Evolutionary conservation across 2,797 vertebrate species (phyloP).

Genomic region (Lithobates pipiens): DNA sequence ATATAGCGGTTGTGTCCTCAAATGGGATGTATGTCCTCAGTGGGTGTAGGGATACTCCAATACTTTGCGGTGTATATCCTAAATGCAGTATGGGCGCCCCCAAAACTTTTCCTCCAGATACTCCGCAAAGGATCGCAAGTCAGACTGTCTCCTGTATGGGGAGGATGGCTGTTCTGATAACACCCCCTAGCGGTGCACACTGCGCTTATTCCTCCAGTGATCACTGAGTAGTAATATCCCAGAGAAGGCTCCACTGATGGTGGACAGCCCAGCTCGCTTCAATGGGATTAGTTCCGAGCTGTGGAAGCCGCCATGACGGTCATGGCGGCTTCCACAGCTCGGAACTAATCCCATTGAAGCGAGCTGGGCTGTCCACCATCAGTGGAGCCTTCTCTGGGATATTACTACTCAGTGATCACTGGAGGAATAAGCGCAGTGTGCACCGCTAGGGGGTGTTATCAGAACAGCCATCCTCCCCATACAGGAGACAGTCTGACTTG

Average conservation of each 20-base stretch:
- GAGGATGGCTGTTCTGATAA: neutral
- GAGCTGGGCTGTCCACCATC: neutral
- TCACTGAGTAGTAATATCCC: too few species aligned
- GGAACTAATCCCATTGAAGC: constrained; percentile 14
- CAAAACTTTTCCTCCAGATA: too few species aligned
- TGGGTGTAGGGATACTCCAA: too few species aligned
- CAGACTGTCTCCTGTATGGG: neutral
- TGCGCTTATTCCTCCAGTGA: neutral
- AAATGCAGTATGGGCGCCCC: too few species aligned
- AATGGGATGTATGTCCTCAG: too few species aligned
- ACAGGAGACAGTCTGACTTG: constrained; percentile 10
- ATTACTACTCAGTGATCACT: too few species aligned
- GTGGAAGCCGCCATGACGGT: constrained; percentile 51
- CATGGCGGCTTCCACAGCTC: constrained; percentile 45
- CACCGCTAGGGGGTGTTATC: too few species aligned
- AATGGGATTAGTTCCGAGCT: constrained; percentile 13
- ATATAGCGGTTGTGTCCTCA: too few species aligned
- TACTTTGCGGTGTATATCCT: too few species aligned
- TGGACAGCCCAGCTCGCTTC: neutral
- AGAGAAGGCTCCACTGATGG: too few species aligned
- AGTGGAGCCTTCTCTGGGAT: too few species aligned
- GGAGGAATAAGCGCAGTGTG: neutral
- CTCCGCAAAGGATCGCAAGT: too few species aligned
- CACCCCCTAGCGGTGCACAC: neutral
- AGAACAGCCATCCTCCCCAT: neutral